Conservation (phyloP, 2,797 vertebrate species). For the Myotis vivesi region DNA sequence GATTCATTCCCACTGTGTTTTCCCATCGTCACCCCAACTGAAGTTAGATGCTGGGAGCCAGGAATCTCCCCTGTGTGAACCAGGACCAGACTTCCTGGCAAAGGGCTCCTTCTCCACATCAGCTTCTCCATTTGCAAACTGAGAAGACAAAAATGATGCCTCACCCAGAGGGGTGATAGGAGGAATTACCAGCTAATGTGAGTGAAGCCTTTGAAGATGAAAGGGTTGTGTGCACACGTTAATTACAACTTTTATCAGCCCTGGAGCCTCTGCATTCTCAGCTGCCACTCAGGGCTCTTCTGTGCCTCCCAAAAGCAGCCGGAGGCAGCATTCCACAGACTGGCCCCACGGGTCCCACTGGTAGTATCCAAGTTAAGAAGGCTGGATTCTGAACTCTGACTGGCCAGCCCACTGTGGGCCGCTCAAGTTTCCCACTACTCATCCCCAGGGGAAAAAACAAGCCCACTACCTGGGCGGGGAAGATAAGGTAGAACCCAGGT, state of each 20-base stretch:
- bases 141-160: slow-evolving; percentile 62
- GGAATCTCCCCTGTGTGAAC: slow-evolving; percentile 48
- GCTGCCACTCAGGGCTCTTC: slow-evolving; percentile 55
- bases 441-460: slow-evolving; percentile 43
- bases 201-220: slow-evolving; percentile 74
- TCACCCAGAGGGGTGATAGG: slow-evolving; percentile 44
- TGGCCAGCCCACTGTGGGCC: neutral
- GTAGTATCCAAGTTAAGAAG: slow-evolving; percentile 47
- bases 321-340: slow-evolving; percentile 20
- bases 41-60: slow-evolving; percentile 48
- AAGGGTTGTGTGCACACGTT: slow-evolving; percentile 46
- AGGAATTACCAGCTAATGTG: slow-evolving; percentile 62
- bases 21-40: neutral
- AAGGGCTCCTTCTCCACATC: slow-evolving; percentile 20
- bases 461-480: slow-evolving; percentile 55
- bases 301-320: slow-evolving; percentile 24
- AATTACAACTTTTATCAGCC: slow-evolving; percentile 75
- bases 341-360: neutral
- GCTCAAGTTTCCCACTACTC: slow-evolving; percentile 52
- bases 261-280: slow-evolving; percentile 68
- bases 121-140: slow-evolving; percentile 51
- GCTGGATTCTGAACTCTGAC: slow-evolving; percentile 27
- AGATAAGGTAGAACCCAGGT: slow-evolving; percentile 64
- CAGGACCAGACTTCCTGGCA: slow-evolving; percentile 56
- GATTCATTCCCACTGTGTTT: slow-evolving; percentile 38